phyloP scores from a whole-genome alignment of 2,113 vertebrate species.

The Myxocyprinus asiaticus region DNA sequence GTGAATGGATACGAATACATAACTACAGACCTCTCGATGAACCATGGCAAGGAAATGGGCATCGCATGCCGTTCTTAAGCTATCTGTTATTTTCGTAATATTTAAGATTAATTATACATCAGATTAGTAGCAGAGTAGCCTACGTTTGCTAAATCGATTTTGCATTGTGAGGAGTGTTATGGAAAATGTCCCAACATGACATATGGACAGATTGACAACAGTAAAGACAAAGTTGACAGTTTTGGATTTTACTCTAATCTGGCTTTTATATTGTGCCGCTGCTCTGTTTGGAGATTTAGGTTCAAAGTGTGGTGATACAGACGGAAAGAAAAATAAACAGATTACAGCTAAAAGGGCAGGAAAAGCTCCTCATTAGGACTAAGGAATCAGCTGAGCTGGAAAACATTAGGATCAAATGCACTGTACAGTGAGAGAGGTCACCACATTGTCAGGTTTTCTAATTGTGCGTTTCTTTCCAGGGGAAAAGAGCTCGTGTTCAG shows the following conservation, averaged over 20 bases:
- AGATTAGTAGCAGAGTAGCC: slow-evolving; percentile 59
- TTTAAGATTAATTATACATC: slow-evolving; percentile 64
- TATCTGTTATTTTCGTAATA: slow-evolving; percentile 58
- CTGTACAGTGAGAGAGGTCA: slow-evolving; percentile 3
- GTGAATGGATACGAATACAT: slow-evolving; percentile 48
- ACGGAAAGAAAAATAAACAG: slow-evolving; percentile 55
- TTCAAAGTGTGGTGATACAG: slow-evolving; percentile 26
- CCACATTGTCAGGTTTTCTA: not conserved
- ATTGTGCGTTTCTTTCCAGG: not conserved
- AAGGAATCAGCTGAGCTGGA: slow-evolving; percentile 19
- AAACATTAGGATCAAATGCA: slow-evolving; percentile 34
- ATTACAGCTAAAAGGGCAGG: slow-evolving; percentile 54
- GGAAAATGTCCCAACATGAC: slow-evolving; percentile 60
- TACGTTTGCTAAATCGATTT: slow-evolving; percentile 47
- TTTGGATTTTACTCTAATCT: slow-evolving; percentile 69
- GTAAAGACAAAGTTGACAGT: slow-evolving; percentile 65
- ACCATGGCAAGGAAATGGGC: slow-evolving; percentile 38
- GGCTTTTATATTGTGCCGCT: slow-evolving; percentile 57
- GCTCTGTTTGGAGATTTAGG: slow-evolving; percentile 45
- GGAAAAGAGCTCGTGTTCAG: not conserved
- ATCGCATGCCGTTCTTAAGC: slow-evolving; percentile 56
- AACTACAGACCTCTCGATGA: slow-evolving; percentile 43
- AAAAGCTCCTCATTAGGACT: slow-evolving; percentile 30
- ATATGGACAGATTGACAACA: slow-evolving; percentile 56
- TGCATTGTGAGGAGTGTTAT: slow-evolving; percentile 59